Evolutionary conservation across 2,888 invertebrate species (phyloP), one percentile per base, ranked within the genome.

Genomic region (Hylaea fasciaria): DNA sequence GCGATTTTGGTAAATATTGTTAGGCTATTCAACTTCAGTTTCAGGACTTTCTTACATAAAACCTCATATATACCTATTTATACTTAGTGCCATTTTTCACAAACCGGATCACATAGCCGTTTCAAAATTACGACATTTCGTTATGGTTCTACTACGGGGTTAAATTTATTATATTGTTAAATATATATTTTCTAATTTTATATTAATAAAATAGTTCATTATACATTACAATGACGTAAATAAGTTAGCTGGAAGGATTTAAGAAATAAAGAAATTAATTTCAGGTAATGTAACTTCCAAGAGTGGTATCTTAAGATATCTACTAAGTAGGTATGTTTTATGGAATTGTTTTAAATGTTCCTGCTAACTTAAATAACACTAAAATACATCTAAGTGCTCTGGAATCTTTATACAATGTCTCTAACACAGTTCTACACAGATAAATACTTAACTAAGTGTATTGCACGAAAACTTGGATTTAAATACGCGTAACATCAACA

Each of bases 391-490:
- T 57, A 57, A 57, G 66, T 67, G 72, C 69, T 69, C 69, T 70
- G 74, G 75, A 73, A 79, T 80, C 78, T 89, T 87, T 89, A 83
- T 87, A 89, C 87, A 91, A 77, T 74, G 72, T 71, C 65, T 70
- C 87, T 85, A 86, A 84, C 82, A 85, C 82, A 79, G 77, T 74
- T 59, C 89, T 91, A 90, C 84, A 79, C 73, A 85, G 82, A 90
- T 91, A 91, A 91, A 91, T 91, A 91, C 89, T 90, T 89, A 91
- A 91, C 85, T 89, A 89, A 85, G 81, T 81, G 88, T 91, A 91
- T 91, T 91, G 91, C 91, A 91, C 91, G 87, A 88, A 85, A 89
- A 85, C 78, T 82, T 79, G 74, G 70, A 74, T 69, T 82, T 81
- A 82, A 82, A 83, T 83, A 83, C 70, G 68, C 71, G 76, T 82